Evolutionary conservation across 2,888 invertebrate genomes (phyloP).

Genomic region (Drosophila austrosaltans): DNA sequence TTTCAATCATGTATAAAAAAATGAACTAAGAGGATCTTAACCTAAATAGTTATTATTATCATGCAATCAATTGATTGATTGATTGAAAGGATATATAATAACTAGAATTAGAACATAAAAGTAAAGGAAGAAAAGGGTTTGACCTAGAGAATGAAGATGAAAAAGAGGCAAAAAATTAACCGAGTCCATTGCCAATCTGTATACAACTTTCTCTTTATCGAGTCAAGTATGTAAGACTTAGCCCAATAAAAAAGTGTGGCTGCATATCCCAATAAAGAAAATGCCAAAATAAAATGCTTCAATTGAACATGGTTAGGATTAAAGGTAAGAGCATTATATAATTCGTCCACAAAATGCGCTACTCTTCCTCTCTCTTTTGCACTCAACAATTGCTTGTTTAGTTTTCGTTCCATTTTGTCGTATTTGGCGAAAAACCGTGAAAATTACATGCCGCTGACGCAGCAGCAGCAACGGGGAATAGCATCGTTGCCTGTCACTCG

Average conservation of each 20-base stretch:
- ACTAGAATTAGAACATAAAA: too few relatives aligned
- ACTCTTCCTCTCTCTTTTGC: neutral
- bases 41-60: neutral
- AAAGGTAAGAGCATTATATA: neutral
- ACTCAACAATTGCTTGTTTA: conserved; percentile 48
- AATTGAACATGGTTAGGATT: neutral
- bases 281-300: neutral
- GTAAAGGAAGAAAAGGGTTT: too few relatives aligned
- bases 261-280: neutral
- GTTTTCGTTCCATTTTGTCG: conserved; percentile 58
- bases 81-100: too few relatives aligned
- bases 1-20: neutral
- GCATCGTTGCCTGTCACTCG: conserved; percentile 61
- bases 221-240: too few relatives aligned
- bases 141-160: too few relatives aligned
- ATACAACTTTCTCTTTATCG: too few relatives aligned
- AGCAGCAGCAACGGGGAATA: conserved; percentile 32
- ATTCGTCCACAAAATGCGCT: neutral
- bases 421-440: conserved; percentile 69
- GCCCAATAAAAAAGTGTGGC: neutral
- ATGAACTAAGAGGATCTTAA: neutral
- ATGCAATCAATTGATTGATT: too few relatives aligned
- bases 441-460: conserved; percentile 75
- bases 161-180: too few relatives aligned
- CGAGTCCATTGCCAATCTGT: too few relatives aligned